A percentile compares a stretch with the other conserved stretches of the same genome.
Evolutionary conservation across 2,113 vertebrate genomes (phyloP).

Genomic region (Plecturocebus donacophilus): DNA sequence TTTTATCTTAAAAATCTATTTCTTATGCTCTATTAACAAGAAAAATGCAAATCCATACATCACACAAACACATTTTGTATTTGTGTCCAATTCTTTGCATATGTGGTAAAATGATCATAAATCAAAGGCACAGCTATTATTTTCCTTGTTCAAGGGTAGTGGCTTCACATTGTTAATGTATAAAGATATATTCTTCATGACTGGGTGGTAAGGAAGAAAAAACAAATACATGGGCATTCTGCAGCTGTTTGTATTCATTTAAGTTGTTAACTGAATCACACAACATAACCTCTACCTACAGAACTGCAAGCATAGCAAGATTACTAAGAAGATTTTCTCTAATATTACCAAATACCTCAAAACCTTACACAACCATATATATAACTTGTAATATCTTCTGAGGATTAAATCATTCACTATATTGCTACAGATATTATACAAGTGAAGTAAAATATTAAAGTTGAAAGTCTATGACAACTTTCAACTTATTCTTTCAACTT

Average conservation of each 20-base stretch:
- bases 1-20: background rate
- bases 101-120: background rate
- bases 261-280: background rate
- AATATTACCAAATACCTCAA: background rate
- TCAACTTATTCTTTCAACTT: no score
- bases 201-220: background rate
- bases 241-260: background rate
- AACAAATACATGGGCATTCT: background rate
- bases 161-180: background rate
- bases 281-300: background rate
- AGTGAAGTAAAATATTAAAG: background rate
- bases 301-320: background rate
- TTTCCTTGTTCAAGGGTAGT: background rate
- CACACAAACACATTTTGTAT: background rate
- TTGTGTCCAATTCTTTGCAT: background rate
- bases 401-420: background rate
- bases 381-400: background rate
- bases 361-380: background rate
- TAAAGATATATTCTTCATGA: background rate
- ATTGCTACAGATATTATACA: background rate
- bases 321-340: background rate
- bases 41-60: background rate
- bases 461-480: background rate
- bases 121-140: background rate
- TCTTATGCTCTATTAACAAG: background rate